A percentile compares a stretch with the other conserved stretches of the same genome.
Conservation (phyloP, 2,888 invertebrate genomes). For the Tupiocoris notatus region DNA sequence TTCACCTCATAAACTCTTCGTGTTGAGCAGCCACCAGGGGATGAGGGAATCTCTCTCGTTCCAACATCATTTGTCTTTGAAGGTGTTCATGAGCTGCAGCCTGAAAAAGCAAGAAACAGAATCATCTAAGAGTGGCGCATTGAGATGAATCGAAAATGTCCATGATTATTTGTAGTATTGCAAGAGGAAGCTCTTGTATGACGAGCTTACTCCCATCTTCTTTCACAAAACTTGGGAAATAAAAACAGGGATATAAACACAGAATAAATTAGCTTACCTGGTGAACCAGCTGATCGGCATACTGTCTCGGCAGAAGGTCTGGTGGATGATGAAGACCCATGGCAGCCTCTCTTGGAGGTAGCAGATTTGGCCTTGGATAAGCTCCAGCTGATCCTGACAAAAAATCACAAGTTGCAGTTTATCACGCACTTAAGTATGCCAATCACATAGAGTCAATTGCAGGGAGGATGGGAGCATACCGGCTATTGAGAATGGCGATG, state of each 20-base stretch:
- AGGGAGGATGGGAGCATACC: conserved; percentile 51
- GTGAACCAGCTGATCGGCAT: conserved; percentile 77
- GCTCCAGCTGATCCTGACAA: conserved; percentile 58
- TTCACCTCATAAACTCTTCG: conserved; percentile 65
- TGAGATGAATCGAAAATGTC: no score
- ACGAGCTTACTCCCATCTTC: not conserved
- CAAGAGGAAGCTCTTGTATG: not conserved
- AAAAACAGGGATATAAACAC: no score
- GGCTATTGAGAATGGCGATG: conserved; percentile 56
- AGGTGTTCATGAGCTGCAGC: conserved; percentile 76
- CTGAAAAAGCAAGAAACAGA: conserved; percentile 50
- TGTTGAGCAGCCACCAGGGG: conserved; percentile 64
- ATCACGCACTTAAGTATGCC: no score
- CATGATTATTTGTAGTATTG: no score
- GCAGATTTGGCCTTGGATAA: conserved; percentile 63
- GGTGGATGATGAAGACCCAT: conserved; percentile 69
- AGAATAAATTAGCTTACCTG: conserved; percentile 59
- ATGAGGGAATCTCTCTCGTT: conserved; percentile 72
- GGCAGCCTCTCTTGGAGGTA: conserved; percentile 62
- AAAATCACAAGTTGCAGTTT: no score
- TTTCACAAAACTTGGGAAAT: no score
- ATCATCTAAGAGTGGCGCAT: not conserved
- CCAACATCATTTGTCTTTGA: conserved; percentile 79
- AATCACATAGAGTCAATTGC: not conserved
- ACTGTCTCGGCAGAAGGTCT: conserved; percentile 75